Conservation (phyloP, 2,797 vertebrate genomes). For the Tenualosa thibaudeaui region DNA sequence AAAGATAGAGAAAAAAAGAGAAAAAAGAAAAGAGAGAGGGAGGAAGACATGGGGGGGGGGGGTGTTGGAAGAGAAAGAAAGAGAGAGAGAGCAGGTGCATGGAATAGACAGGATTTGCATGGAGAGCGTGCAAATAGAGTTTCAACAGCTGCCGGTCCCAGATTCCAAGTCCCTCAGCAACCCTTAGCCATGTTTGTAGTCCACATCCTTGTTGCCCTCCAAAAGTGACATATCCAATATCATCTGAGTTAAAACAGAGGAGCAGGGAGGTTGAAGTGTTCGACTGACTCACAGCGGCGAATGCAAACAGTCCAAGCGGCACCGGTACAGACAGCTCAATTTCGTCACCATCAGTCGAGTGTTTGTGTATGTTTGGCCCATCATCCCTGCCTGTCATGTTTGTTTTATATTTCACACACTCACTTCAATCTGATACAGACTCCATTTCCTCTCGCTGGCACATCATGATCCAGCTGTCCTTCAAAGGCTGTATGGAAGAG, state of each 20-base stretch:
- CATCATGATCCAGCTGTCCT: not conserved
- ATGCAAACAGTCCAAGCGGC: not conserved
- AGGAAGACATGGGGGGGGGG: not conserved
- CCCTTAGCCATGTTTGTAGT: not conserved
- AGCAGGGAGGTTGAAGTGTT: not conserved
- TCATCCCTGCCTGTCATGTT: conserved; percentile 8
- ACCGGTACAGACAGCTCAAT: not conserved
- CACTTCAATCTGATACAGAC: conserved; percentile 11
- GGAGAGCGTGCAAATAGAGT: conserved; percentile 14
- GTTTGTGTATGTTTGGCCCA: not conserved
- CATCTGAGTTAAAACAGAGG: conserved; percentile 1
- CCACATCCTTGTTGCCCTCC: conserved; percentile 3
- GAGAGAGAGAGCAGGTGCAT: conserved; percentile 2
- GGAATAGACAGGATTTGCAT: not conserved
- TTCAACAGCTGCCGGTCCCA: conserved; percentile 6
- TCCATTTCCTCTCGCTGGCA: not conserved
- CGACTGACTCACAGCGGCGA: not conserved
- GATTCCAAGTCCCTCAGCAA: not conserved
- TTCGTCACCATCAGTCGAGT: conserved; percentile 6
- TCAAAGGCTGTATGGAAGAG: not conserved
- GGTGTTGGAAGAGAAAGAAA: not conserved
- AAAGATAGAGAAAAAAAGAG: not conserved
- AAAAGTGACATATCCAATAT: conserved; percentile 5
- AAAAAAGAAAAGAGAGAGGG: not conserved
- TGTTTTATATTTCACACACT: conserved; percentile 13